Evolutionary conservation across 2,797 vertebrate species (phyloP).

Genomic region (Crypturellus tataupa): DNA sequence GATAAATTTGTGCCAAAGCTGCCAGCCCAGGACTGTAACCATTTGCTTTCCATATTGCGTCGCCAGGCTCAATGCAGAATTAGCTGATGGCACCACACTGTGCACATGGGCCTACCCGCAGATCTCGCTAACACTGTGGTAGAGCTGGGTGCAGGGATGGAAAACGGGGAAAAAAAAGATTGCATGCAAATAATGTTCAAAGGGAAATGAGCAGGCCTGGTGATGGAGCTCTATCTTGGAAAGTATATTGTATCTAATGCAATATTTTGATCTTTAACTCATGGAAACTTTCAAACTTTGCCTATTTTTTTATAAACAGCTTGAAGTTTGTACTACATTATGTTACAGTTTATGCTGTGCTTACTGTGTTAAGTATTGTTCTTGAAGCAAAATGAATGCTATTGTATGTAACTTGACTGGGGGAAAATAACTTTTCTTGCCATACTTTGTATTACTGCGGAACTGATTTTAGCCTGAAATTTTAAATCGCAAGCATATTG

Average conservation of each 20-base stretch:
- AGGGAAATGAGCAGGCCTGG: background rate
- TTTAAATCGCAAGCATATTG: background rate
- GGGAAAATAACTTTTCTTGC: background rate
- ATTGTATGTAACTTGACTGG: rapidly evolving
- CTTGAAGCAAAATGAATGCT: background rate
- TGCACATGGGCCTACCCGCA: background rate
- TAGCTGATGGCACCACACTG: background rate
- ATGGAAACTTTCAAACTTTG: background rate
- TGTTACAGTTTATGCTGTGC: background rate
- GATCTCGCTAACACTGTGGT: background rate
- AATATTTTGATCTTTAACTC: background rate
- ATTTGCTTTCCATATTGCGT: background rate
- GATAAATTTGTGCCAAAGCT: slow-evolving; percentile 13
- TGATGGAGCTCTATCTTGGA: background rate
- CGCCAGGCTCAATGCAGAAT: background rate
- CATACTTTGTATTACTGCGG: background rate
- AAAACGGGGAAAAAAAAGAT: slow-evolving; percentile 24
- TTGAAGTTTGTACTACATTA: background rate
- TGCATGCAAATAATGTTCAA: background rate
- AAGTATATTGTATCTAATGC: background rate
- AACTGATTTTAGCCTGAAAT: background rate
- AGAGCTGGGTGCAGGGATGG: background rate
- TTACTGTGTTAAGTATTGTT: background rate
- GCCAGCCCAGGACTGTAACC: background rate
- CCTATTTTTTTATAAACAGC: background rate